Evolutionary conservation across 2,113 vertebrate genomes (phyloP).

Genomic region (Oncorhynchus gorbuscha): DNA sequence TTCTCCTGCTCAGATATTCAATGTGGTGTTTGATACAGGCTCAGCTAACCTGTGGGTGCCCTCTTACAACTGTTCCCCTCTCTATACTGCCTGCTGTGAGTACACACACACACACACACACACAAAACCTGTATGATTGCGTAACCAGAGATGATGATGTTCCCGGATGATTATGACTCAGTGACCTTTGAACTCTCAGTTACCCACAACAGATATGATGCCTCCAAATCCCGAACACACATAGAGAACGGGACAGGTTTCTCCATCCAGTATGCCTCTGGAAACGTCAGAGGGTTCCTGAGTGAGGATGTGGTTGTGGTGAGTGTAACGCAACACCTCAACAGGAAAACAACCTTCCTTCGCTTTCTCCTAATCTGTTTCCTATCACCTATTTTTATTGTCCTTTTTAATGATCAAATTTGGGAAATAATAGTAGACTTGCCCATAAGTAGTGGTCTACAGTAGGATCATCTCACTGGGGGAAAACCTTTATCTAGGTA

Average conservation of each 20-base stretch:
- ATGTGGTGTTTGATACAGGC: conserved; percentile 95
- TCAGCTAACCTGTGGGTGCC: conserved; percentile 97
- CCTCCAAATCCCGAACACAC: conserved; percentile 84
- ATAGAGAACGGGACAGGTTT: conserved; percentile 86
- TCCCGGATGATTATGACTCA: conserved; percentile 12
- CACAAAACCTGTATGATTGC: not conserved
- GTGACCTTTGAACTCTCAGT: conserved; percentile 68
- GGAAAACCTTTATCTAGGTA: not conserved
- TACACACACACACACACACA: conserved; percentile 10
- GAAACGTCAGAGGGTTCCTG: conserved; percentile 86
- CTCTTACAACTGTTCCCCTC: conserved; percentile 86
- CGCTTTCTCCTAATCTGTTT: too few relatives aligned
- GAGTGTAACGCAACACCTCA: conserved; percentile 60
- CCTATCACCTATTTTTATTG: too few relatives aligned
- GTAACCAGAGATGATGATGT: not conserved
- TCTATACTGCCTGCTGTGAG: conserved; percentile 94
- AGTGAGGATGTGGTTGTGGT: conserved; percentile 91
- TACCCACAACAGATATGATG: conserved; percentile 89
- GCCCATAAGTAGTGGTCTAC: too few relatives aligned
- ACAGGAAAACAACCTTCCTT: not conserved
- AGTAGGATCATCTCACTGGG: too few relatives aligned
- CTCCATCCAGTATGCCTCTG: conserved; percentile 86
- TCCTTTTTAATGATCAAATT: too few relatives aligned
- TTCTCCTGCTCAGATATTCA: conserved; percentile 89
- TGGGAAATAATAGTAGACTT: too few relatives aligned